Percentiles rank a stretch among this genome's conserved stretches.
Evolutionary conservation across 1,140 invertebrate species (phyloP).

Genomic region (Lineus longissimus): DNA sequence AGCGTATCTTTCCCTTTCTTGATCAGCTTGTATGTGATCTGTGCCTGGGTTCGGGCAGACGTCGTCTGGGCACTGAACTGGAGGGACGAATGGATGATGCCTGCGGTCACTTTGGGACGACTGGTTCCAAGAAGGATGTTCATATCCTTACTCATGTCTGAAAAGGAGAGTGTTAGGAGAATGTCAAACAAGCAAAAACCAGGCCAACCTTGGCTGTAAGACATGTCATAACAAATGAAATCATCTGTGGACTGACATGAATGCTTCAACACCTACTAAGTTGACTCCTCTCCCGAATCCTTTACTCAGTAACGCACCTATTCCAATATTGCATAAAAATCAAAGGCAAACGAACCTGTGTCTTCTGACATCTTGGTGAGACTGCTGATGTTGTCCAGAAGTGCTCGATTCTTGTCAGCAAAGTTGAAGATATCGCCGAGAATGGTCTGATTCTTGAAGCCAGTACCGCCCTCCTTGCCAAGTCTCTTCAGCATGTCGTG

Average conservation of each 20-base stretch:
- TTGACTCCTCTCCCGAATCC: too few species aligned
- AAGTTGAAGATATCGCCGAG: constrained; percentile 45
- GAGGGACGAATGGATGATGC: constrained; percentile 42
- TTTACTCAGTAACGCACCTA: too few species aligned
- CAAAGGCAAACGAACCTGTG: not conserved
- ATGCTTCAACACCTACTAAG: not conserved
- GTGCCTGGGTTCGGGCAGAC: constrained; percentile 38
- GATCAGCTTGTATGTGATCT: constrained; percentile 51
- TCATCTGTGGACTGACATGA: not conserved
- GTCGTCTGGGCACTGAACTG: constrained; percentile 50
- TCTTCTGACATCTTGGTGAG: constrained; percentile 32
- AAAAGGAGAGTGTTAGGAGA: too few species aligned
- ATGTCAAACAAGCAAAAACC: too few species aligned
- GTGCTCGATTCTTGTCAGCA: constrained; percentile 40
- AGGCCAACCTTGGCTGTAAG: not conserved
- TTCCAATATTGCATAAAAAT: too few species aligned
- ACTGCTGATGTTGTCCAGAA: constrained; percentile 44
- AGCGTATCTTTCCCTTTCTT: constrained; percentile 46
- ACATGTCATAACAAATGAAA: not conserved
- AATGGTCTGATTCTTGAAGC: constrained; percentile 38
- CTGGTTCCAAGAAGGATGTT: constrained; percentile 19
- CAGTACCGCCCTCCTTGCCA: constrained; percentile 42
- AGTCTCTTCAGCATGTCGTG: constrained; percentile 44
- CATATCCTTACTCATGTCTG: constrained; percentile 11
- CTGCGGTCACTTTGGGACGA: constrained; percentile 29